Evolutionary conservation across 1,140 invertebrate genomes (phyloP).

Genomic region (Metaphire vulgaris): DNA sequence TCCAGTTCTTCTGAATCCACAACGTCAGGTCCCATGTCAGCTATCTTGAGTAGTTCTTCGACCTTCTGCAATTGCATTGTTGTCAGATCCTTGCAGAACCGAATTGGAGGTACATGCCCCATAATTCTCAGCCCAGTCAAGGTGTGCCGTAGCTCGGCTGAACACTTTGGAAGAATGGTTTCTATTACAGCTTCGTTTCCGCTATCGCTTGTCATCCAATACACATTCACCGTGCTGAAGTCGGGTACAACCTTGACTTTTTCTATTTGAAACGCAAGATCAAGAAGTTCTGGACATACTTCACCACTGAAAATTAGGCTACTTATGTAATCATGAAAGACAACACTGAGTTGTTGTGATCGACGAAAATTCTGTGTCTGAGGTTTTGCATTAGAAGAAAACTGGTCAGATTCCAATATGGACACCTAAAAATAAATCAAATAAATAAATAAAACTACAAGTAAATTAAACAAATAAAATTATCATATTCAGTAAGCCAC

Average conservation of each 20-base stretch:
- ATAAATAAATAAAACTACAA: background rate
- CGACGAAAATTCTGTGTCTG: background rate
- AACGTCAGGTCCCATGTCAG: background rate
- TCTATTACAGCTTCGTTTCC: background rate
- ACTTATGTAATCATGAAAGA: slow-evolving; percentile 9
- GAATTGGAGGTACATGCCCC: slow-evolving; percentile 14
- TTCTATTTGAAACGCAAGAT: slow-evolving; percentile 1
- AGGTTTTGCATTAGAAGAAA: background rate
- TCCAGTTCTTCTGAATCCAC: background rate
- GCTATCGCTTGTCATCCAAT: background rate
- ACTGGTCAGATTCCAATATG: background rate
- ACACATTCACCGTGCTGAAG: slow-evolving; percentile 15
- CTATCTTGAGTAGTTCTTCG: background rate
- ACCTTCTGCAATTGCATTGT: background rate
- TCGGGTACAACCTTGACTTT: slow-evolving; percentile 2
- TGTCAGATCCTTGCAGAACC: slow-evolving; percentile 15
- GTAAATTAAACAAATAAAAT: background rate
- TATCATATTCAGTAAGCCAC: background rate
- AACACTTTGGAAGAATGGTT: background rate
- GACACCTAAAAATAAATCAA: background rate
- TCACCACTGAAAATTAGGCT: slow-evolving; percentile 11
- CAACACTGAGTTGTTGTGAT: slow-evolving; percentile 9
- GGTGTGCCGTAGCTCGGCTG: background rate
- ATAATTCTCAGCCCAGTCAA: slow-evolving; percentile 5
- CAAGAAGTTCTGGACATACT: slow-evolving; percentile 13